Evolutionary conservation across 2,113 vertebrate species (phyloP).

Genomic region (Gambusia affinis): DNA sequence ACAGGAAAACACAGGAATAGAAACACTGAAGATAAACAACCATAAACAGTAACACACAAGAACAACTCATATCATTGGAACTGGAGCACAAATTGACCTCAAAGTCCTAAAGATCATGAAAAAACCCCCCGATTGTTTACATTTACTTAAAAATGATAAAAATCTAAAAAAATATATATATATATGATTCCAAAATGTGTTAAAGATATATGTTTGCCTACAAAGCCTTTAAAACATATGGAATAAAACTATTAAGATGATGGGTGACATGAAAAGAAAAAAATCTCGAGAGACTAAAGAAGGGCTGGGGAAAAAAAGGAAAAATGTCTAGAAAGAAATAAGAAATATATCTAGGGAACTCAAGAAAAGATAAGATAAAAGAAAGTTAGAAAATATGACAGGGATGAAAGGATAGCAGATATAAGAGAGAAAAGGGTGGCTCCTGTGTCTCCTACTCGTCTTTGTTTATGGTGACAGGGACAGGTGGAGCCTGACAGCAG

Average conservation of each 20-base stretch:
- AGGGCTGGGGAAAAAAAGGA: constrained; percentile 22
- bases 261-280: constrained; percentile 1
- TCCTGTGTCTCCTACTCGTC: constrained; percentile 65
- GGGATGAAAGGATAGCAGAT: constrained; percentile 35
- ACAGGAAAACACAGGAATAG: neutral
- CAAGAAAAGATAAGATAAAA: constrained; percentile 37
- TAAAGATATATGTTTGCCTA: neutral
- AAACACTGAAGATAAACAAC: neutral
- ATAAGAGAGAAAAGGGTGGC: constrained; percentile 53
- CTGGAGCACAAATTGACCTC: no score
- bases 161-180: neutral
- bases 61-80: neutral
- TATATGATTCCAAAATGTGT: neutral
- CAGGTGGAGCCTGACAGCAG: constrained; percentile 77
- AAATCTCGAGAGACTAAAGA: neutral
- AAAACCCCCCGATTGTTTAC: no score
- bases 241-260: constrained; percentile 16
- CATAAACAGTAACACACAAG: neutral
- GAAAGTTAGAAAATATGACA: constrained; percentile 36
- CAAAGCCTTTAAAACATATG: neutral
- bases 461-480: constrained; percentile 78
- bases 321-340: constrained; percentile 2
- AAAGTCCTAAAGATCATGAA: no score
- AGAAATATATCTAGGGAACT: constrained; percentile 6
- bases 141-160: no score